phyloP scores from a whole-genome alignment of 2,888 invertebrate genomes.

The Perithous albicinctus region DNA sequence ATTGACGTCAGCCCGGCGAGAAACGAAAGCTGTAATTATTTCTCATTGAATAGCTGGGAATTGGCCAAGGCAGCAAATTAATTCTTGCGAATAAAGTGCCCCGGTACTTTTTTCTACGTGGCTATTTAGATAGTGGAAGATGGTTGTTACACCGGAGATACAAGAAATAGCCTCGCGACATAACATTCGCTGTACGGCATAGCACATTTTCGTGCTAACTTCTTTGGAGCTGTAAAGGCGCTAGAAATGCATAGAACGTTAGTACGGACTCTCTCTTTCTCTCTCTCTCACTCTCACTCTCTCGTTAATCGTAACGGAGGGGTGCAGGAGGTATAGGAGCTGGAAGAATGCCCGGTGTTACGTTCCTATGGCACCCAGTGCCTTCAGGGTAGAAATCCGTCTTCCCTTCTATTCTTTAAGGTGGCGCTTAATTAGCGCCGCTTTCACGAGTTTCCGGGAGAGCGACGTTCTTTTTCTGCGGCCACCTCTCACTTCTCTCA shows the following conservation, averaged over 20 bases:
- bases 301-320: slow-evolving; percentile 60
- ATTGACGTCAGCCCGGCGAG: neutral
- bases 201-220: slow-evolving; percentile 35
- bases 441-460: slow-evolving; percentile 75
- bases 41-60: neutral
- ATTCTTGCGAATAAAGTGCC: neutral
- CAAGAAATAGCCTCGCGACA: slow-evolving; percentile 16
- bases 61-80: neutral
- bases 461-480: slow-evolving; percentile 56
- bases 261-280: too few relatives aligned
- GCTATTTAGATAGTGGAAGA: neutral
- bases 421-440: slow-evolving; percentile 79
- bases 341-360: slow-evolving; percentile 50
- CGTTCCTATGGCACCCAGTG: slow-evolving; percentile 36
- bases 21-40: neutral
- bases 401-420: slow-evolving; percentile 74
- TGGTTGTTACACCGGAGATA: neutral
- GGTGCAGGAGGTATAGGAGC: slow-evolving; percentile 14
- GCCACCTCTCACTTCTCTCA: slow-evolving; percentile 27
- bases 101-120: neutral
- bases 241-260: slow-evolving; percentile 22
- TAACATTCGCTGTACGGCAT: slow-evolving; percentile 12
- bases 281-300: too few relatives aligned
- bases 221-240: slow-evolving; percentile 31
- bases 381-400: slow-evolving; percentile 46